Evolutionary conservation across 2,113 vertebrate genomes (phyloP), one percentile per base, ranked within the genome.

Genomic region (Hemibagrus wyckioides): DNA sequence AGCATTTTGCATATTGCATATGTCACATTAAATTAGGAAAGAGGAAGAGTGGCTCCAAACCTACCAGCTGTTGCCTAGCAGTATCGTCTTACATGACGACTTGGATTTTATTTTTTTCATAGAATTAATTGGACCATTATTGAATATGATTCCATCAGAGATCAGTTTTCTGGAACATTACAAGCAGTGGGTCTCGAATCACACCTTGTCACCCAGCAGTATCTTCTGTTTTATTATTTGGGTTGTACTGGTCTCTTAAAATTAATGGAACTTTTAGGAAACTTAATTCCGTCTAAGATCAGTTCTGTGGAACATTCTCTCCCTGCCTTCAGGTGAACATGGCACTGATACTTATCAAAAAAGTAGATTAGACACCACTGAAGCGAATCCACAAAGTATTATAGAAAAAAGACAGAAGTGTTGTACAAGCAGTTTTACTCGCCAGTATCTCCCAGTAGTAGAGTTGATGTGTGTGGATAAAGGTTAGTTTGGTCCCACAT

Each of bases 81-180:
- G 82, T 90, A 90, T 90, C 89, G 91, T 92, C 91, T 92, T 89
- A 25, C 91, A 88, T 91, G 89, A 92, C 90, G 89, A 93, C 91
- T 91, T 90, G 84, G 90, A 88, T 88, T 92, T 92, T 6, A 44
- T 41, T 25, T 75, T n/a, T 90, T 92, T 93, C 69, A 86, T 61
- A 73, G 87, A 93, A 93, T 90, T 89, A 92, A 89, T 91, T 90
- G 88, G 89, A 92, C 83, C 90, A 90, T 92, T 92, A 92, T 86
- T 84, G 28, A 85, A 76, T 83, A 30, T 84, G 69, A 48, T 76
- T 28, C 41, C 73, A 76, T 7, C 41, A 48, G 41, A 48, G 41
- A 76, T 76, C 25, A 6, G 25, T 65, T 83, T 69, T 63, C 73
- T 80, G 39, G 61, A 89, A 86, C 67, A 48, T 79, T 85, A 48